Percentiles rank a stretch among this genome's conserved stretches.
Evolutionary conservation across 1,140 invertebrate species (phyloP).

Genomic region (Drosophila varians): DNA sequence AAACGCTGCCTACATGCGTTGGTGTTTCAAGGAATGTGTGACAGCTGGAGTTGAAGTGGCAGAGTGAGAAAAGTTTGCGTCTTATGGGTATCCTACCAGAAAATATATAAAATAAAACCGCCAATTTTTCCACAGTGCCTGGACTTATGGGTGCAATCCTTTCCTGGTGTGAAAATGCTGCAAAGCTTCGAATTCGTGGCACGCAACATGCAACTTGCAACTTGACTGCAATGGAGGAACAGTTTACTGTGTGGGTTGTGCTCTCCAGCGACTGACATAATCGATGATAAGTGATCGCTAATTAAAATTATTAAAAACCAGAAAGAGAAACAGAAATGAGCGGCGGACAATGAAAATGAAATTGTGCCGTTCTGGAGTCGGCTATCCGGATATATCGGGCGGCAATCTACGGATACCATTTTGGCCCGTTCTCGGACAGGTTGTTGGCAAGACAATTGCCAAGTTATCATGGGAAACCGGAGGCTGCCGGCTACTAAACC

Average conservation of each 20-base stretch:
- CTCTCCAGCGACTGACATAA: slow-evolving; percentile 62
- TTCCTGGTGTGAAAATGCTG: slow-evolving; percentile 47
- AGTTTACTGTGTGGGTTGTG: slow-evolving; percentile 32
- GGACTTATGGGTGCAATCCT: slow-evolving; percentile 17
- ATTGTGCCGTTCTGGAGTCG: slow-evolving; percentile 66
- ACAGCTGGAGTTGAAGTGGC: slow-evolving; percentile 33
- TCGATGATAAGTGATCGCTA: slow-evolving; percentile 73
- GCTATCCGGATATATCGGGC: slow-evolving; percentile 45
- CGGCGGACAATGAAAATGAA: slow-evolving; percentile 69
- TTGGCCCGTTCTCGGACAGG: slow-evolving; percentile 68
- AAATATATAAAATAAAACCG: too few species aligned
- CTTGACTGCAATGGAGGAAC: slow-evolving; percentile 35
- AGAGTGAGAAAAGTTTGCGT: slow-evolving; percentile 6
- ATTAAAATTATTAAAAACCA: slow-evolving; percentile 70
- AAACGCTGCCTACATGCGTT: slow-evolving; percentile 70
- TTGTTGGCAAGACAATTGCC: slow-evolving; percentile 79
- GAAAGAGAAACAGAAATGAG: slow-evolving; percentile 28
- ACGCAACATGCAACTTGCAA: slow-evolving; percentile 44
- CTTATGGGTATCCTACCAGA: too few species aligned
- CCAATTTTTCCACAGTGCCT: background rate
- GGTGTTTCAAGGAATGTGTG: slow-evolving; percentile 19
- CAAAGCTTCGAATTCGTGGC: slow-evolving; percentile 37
- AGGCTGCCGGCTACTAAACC: background rate
- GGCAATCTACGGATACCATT: slow-evolving; percentile 57
- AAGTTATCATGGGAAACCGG: slow-evolving; percentile 70